Percentiles rank a stretch among this genome's conserved stretches.
These are phyloP conservation scores for Drosophila mojavensis DNA, from an alignment of 1,140 invertebrate genomes.

Conservation along the genomic window DNA sequence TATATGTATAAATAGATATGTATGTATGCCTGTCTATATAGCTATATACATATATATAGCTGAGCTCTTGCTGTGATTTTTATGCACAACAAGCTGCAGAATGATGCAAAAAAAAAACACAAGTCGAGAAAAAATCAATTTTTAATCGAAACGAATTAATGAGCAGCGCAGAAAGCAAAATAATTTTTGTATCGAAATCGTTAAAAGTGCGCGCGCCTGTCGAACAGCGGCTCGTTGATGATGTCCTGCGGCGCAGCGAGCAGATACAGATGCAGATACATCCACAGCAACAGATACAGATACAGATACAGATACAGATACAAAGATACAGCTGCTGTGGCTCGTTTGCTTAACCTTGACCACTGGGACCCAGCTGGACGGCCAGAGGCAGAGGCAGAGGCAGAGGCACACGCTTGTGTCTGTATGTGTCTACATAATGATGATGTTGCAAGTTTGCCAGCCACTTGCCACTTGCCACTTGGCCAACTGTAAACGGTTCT, in stretches of 20 bases:
- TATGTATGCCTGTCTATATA: constrained; percentile 3
- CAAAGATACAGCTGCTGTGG: constrained; percentile 5
- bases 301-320: constrained; percentile 25
- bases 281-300: constrained; percentile 30
- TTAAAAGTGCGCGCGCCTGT: constrained; percentile 76
- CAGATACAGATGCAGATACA: constrained; percentile 25
- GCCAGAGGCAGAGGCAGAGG: constrained; percentile 56
- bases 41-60: constrained; percentile 11
- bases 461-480: constrained; percentile 6
- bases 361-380: constrained; percentile 44
- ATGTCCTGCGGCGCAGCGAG: constrained; percentile 69
- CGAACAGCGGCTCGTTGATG: constrained; percentile 59
- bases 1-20: constrained; percentile 7
- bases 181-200: constrained; percentile 77
- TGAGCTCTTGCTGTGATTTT: constrained; percentile 76
- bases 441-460: constrained; percentile 62
- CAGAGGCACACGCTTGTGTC: constrained; percentile 4
- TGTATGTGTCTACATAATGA: constrained; percentile 37
- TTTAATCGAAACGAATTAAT: constrained; percentile 82
- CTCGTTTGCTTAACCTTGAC: constrained; percentile 69
- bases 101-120: constrained; percentile 50
- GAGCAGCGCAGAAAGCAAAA: constrained; percentile 67
- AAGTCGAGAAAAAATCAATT: constrained; percentile 54
- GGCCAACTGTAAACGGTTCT: constrained; percentile 73
- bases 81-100: constrained; percentile 80